A percentile compares a stretch with the other conserved stretches of the same genome.
phyloP scores from a whole-genome alignment of 2,797 vertebrate genomes.

The Microctenopoma lineatum region DNA sequence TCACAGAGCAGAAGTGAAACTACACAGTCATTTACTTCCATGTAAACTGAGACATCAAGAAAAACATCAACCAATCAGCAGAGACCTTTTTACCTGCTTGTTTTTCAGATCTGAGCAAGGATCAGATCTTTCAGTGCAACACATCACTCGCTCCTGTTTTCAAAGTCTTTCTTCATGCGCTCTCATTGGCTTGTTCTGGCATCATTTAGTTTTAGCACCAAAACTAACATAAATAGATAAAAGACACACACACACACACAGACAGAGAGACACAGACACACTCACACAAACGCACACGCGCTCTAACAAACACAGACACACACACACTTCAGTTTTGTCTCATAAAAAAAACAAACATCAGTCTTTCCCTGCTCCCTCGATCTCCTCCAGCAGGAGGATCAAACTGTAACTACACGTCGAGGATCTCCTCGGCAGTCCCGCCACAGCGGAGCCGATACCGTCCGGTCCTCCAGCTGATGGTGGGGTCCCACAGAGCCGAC shows the following conservation, averaged over 20 bases:
- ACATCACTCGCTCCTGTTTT: not conserved
- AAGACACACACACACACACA: conserved; percentile 17
- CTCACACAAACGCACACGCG: too few relatives aligned
- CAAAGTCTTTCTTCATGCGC: conserved; percentile 3
- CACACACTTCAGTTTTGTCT: conserved; percentile 24
- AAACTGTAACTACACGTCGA: conserved; percentile 87
- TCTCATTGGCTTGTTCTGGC: conserved; percentile 56
- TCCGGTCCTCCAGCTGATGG: conserved; percentile 97
- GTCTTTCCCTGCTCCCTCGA: conserved; percentile 31
- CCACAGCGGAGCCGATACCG: conserved; percentile 96
- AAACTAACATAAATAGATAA: conserved; percentile 74
- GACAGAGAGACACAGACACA: not conserved
- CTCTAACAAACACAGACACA: not conserved
- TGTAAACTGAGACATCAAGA: not conserved
- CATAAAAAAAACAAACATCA: conserved; percentile 31
- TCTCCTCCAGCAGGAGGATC: not conserved
- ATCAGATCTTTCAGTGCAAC: conserved; percentile 43
- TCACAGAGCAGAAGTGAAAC: too few relatives aligned
- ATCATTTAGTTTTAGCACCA: conserved; percentile 69
- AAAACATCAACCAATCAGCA: conserved; percentile 25
- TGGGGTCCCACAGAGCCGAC: conserved; percentile 97
- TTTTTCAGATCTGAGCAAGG: conserved; percentile 10
- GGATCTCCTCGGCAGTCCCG: conserved; percentile 96
- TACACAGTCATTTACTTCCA: not conserved
- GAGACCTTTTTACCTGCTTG: not conserved